Evolutionary conservation across 2,113 vertebrate genomes (phyloP).

Genomic region (Felis chaus): DNA sequence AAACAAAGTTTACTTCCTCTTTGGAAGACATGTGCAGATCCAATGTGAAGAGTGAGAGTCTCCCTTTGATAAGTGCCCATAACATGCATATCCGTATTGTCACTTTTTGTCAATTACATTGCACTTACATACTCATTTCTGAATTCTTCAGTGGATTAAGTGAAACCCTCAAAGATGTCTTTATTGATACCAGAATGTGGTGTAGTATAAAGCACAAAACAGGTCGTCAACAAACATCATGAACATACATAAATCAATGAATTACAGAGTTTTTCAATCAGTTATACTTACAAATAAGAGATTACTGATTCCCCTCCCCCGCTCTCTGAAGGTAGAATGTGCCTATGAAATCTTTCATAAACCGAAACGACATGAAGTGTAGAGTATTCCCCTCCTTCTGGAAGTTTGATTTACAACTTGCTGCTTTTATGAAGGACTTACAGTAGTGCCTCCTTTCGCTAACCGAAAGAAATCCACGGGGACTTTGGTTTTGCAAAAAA

Average conservation of each 20-base stretch:
- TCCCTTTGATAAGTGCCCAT: background rate
- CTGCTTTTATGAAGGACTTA: background rate
- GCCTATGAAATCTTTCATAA: background rate
- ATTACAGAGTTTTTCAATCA: background rate
- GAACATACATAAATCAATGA: background rate
- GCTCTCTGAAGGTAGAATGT: background rate
- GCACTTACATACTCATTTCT: background rate
- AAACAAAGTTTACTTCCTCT: background rate
- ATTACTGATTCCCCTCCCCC: background rate
- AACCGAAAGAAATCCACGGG: background rate
- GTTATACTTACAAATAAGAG: background rate
- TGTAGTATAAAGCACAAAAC: background rate
- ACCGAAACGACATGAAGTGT: background rate
- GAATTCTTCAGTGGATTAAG: conserved; percentile 14
- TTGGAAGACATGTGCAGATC: background rate
- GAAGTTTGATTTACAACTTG: background rate
- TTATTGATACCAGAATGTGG: conserved; percentile 25
- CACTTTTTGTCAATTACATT: background rate
- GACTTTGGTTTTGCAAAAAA: background rate
- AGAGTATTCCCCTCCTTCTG: background rate
- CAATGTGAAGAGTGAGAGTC: background rate
- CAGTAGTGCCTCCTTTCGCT: background rate
- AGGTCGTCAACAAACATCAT: background rate
- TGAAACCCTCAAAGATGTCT: background rate
- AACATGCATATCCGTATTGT: background rate